Evolutionary conservation across 2,113 vertebrate genomes (phyloP).

Genomic region (Cynopterus brachyotis): DNA sequence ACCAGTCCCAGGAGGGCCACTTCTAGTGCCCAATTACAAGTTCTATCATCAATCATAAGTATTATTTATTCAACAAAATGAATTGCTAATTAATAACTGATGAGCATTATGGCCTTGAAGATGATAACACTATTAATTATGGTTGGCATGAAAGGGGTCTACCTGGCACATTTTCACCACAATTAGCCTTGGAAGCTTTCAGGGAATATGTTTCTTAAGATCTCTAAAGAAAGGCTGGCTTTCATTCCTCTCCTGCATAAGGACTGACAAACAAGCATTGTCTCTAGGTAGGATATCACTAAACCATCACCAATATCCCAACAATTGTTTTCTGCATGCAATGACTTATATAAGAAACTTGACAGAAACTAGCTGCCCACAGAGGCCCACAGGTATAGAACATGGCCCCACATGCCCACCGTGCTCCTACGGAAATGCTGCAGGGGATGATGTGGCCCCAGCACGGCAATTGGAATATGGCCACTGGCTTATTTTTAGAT

Average conservation of each 20-base stretch:
- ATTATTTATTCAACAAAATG: constrained; percentile 99
- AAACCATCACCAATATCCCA: neutral
- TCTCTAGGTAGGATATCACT: constrained; percentile 53
- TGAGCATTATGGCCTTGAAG: constrained; percentile 99
- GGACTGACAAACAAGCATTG: constrained; percentile 77
- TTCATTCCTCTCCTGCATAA: constrained; percentile 58
- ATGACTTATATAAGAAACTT: neutral
- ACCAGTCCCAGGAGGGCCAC: constrained; percentile 90
- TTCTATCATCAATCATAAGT: constrained; percentile 99
- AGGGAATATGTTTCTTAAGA: constrained; percentile 85
- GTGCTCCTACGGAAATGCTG: neutral
- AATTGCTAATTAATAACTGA: constrained; percentile 99
- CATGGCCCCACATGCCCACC: accelerated
- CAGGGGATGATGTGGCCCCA: neutral
- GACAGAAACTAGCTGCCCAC: neutral
- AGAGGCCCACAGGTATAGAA: neutral
- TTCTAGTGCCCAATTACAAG: constrained; percentile 98
- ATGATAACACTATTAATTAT: constrained; percentile 98
- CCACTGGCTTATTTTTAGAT: constrained; percentile 36
- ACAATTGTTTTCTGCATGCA: neutral
- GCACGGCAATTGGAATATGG: neutral
- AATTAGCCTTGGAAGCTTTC: constrained; percentile 86
- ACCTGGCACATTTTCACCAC: constrained; percentile 89
- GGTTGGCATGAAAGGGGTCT: constrained; percentile 88
- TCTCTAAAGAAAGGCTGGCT: constrained; percentile 74